phyloP scores from a whole-genome alignment of 2,113 vertebrate species.

The Esox niger region DNA sequence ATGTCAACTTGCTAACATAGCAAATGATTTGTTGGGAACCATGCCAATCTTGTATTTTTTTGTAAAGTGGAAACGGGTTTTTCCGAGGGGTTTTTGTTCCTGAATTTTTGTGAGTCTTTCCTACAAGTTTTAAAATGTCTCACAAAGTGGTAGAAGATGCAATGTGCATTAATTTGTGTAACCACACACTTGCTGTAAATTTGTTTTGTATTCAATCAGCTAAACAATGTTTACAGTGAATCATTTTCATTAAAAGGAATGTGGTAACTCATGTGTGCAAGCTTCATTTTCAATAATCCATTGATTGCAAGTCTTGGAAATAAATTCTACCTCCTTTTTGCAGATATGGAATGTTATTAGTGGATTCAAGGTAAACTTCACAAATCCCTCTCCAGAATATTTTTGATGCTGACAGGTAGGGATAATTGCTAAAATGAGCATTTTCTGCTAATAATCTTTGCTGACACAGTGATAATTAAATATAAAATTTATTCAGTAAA shows the following conservation, averaged over 20 bases:
- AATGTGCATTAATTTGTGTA: constrained; percentile 10
- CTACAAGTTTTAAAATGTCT: constrained; percentile 15
- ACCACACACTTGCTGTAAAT: constrained; percentile 15
- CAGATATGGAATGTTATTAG: no score
- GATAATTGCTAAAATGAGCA: neutral
- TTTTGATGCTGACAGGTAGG: neutral
- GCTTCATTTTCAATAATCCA: neutral
- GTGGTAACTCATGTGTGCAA: neutral
- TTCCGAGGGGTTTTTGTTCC: no score
- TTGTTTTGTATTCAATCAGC: constrained; percentile 36
- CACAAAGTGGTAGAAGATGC: neutral
- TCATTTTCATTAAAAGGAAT: constrained; percentile 12
- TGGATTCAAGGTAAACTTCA: no score
- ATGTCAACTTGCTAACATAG: neutral
- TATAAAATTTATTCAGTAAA: constrained; percentile 78
- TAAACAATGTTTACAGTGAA: constrained; percentile 37
- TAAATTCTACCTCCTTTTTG: no score
- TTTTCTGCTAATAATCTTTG: neutral
- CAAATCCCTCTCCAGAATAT: no score
- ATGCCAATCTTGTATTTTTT: constrained; percentile 32
- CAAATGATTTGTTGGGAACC: constrained; percentile 23
- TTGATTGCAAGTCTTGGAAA: constrained; percentile 8
- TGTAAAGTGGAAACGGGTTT: no score
- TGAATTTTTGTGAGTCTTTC: constrained; percentile 17
- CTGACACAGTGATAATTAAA: constrained; percentile 54